These are phyloP conservation scores for Amiota communis DNA, from an alignment of 2,888 invertebrate species.

Conservation along the genomic window DNA sequence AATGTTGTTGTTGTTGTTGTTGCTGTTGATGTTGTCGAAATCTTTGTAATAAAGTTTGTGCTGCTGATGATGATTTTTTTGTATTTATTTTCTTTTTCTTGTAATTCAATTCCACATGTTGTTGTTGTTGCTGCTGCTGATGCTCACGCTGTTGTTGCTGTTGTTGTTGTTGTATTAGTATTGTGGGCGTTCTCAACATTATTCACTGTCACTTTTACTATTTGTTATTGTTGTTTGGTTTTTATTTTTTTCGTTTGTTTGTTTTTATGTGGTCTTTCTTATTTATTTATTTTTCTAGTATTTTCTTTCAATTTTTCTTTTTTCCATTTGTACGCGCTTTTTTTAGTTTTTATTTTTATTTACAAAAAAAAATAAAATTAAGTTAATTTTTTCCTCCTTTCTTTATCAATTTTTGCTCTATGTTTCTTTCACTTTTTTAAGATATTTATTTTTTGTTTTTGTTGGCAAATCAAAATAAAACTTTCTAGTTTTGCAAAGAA, in stretches of 20 bases:
- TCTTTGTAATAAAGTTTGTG: slow-evolving; percentile 28
- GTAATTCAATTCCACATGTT: no score
- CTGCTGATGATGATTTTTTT: slow-evolving; percentile 54
- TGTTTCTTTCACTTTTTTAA: slow-evolving; percentile 22
- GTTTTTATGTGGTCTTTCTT: slow-evolving; percentile 19
- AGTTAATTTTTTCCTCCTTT: slow-evolving; percentile 14
- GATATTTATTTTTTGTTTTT: slow-evolving; percentile 13
- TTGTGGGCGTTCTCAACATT: slow-evolving; percentile 75
- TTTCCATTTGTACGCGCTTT: not conserved
- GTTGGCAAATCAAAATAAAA: slow-evolving; percentile 22
- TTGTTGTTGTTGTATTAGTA: slow-evolving; percentile 57
- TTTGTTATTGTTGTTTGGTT: slow-evolving; percentile 25
- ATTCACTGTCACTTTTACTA: slow-evolving; percentile 66
- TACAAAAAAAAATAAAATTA: not conserved
- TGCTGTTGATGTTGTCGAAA: slow-evolving; percentile 37
- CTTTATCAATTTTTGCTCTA: slow-evolving; percentile 8
- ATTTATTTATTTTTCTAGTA: slow-evolving; percentile 7
- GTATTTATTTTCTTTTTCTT: slow-evolving; percentile 33
- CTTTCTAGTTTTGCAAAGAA: slow-evolving; percentile 25
- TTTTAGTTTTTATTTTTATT: not conserved
- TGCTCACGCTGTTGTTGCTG: slow-evolving; percentile 45
- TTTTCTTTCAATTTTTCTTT: slow-evolving; percentile 8
- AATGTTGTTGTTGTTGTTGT: slow-evolving; percentile 13
- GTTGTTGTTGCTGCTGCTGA: slow-evolving; percentile 40
- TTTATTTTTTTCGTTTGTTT: no score